Conservation (phyloP, 1,140 invertebrate genomes). For the Apolygus lucorum region DNA sequence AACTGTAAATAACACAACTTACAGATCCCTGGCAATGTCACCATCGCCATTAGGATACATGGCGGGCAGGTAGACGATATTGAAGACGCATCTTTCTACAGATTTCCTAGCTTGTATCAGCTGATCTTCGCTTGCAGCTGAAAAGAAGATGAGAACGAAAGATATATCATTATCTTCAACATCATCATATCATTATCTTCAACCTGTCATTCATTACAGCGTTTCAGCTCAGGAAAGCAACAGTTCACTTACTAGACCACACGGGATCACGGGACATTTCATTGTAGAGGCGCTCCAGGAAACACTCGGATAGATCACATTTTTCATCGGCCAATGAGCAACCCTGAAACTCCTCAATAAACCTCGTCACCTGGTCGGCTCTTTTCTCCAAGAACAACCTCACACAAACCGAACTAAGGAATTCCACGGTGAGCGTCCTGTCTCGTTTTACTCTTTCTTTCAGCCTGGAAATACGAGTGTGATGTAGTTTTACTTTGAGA, state of each 20-base stretch:
- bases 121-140: constrained; percentile 56
- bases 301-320: constrained; percentile 59
- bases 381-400: constrained; percentile 66
- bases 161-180: too few relatives aligned
- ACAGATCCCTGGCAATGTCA: constrained; percentile 85
- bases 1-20: constrained; percentile 38
- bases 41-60: constrained; percentile 96
- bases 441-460: constrained; percentile 58
- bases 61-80: constrained; percentile 81
- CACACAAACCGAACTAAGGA: constrained; percentile 70
- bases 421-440: constrained; percentile 62
- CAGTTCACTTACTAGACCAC: constrained; percentile 56
- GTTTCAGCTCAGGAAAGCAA: too few relatives aligned
- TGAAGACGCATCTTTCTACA: constrained; percentile 74
- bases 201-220: too few relatives aligned
- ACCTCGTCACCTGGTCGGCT: constrained; percentile 54
- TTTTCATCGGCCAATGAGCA: constrained; percentile 73
- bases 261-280: constrained; percentile 58
- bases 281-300: constrained; percentile 47
- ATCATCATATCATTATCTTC: too few relatives aligned
- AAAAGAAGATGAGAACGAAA: constrained; percentile 32
- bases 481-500: too few relatives aligned
- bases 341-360: constrained; percentile 67
- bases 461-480: too few relatives aligned
- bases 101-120: constrained; percentile 59